Evolutionary conservation across 2,113 vertebrate species (phyloP).

Genomic region (Epinephelus lanceolatus): DNA sequence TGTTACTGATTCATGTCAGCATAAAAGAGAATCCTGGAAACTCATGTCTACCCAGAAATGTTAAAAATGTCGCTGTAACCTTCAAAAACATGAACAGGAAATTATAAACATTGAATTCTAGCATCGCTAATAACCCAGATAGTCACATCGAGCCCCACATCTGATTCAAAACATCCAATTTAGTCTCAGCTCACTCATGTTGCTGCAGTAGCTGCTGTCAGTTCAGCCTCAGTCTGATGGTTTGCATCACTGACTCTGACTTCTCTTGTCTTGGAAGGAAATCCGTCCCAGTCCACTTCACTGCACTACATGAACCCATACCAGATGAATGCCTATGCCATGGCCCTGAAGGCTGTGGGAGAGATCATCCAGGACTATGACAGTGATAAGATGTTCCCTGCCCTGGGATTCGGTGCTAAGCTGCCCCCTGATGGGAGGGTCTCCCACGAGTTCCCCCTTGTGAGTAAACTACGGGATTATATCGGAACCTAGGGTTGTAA

Average conservation of each 20-base stretch:
- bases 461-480: slow-evolving; percentile 70
- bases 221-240: slow-evolving; percentile 24
- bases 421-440: slow-evolving; percentile 93
- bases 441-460: slow-evolving; percentile 95
- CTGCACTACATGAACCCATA: slow-evolving; percentile 98
- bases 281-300: slow-evolving; percentile 94
- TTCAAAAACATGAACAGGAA: not conserved
- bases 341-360: slow-evolving; percentile 94
- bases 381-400: slow-evolving; percentile 96
- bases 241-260: slow-evolving; percentile 63
- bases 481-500: not conserved
- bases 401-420: slow-evolving; percentile 94
- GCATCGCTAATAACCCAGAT: not conserved
- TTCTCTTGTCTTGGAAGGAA: slow-evolving; percentile 81
- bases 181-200: slow-evolving; percentile 1
- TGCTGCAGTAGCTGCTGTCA: slow-evolving; percentile 44
- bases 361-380: slow-evolving; percentile 98
- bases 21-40: not conserved
- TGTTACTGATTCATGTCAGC: not conserved
- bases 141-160: not conserved
- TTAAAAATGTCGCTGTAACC: not conserved
- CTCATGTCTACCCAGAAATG: not conserved
- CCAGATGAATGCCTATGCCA: slow-evolving; percentile 95
- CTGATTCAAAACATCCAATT: slow-evolving; percentile 43
- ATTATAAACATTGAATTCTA: not conserved